Evolutionary conservation across 2,888 invertebrate genomes (phyloP), one percentile per base, ranked within the genome.

Genomic region (Lasioglossum figueresi): DNA sequence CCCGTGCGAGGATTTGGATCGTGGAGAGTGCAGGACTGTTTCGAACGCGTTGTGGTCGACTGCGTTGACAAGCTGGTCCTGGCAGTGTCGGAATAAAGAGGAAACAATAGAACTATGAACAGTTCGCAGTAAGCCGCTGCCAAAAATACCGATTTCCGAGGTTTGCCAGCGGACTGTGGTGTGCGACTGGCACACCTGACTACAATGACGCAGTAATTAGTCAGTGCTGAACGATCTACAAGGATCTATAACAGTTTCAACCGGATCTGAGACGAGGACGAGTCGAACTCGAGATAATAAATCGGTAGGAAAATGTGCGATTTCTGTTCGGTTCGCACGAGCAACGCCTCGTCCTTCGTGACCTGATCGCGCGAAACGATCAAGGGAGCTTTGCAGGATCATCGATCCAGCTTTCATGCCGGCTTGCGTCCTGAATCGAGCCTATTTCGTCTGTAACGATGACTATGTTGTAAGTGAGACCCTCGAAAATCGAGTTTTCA

Each of bases 391-490:
- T 71, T 45, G n/a, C 37, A 73, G 72, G 73, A 45, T 34, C 74
- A 48, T 59, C 40, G 40, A 78, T 43, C 66, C 66, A 78, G 80
- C 23, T 85, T 87, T 80, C 90, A 92, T 93, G 94, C 91, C 94
- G 87, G 91, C 93, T 83, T 87, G 89, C 82, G 88, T 90, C 79
- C 91, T 93, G 73, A 92, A 93, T 89, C 94, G 92, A 89, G 90
- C 93, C 45, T 93, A 93, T 86, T 94, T 94, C 89, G 95, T 95
- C 89, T 94, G 94, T 91, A 94, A 95, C 91, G 95, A 95, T 93
- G 93, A 93, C 63, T 95, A 94, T 89, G 90, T 94, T 86, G 94
- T 93, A 92, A 94, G 94, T 93, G 34, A 31, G 31, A 66, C 19
- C 16, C 2, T 31, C 66, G 66, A 52, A 23, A 52, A 52, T 52